Conservation (phyloP, 2,888 invertebrate genomes). For the Brachyptera putata region DNA sequence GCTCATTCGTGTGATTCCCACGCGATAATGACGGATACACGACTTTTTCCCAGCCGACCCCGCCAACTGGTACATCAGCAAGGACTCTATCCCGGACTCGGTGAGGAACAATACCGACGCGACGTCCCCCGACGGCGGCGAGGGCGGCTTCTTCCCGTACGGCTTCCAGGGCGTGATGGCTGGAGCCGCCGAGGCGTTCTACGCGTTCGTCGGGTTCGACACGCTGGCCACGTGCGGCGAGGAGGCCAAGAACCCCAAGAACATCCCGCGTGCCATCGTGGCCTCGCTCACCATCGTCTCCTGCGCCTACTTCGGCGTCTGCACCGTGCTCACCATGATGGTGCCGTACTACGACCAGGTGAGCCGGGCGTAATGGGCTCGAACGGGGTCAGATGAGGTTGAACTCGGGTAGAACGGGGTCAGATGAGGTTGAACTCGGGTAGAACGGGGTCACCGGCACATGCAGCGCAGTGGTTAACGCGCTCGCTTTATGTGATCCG, state of each 20-base stretch:
- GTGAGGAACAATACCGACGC: conserved; percentile 42
- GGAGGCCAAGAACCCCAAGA: conserved; percentile 92
- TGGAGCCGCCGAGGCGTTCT: conserved; percentile 71
- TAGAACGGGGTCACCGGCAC: too few relatives aligned
- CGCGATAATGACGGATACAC: too few relatives aligned
- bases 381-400: too few relatives aligned
- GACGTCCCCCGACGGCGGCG: conserved; percentile 52
- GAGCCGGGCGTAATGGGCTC: too few relatives aligned
- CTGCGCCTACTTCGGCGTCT: conserved; percentile 84
- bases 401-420: too few relatives aligned
- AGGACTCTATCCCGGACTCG: conserved; percentile 53
- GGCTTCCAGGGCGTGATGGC: conserved; percentile 84
- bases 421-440: too few relatives aligned
- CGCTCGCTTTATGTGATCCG: too few relatives aligned
- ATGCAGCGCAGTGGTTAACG: too few relatives aligned
- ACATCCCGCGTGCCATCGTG: conserved; percentile 88
- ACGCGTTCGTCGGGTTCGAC: conserved; percentile 95
- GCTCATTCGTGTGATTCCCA: too few relatives aligned
- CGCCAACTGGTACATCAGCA: conserved; percentile 72
- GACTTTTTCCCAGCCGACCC: conserved; percentile 57
- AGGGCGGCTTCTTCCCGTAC: conserved; percentile 89
- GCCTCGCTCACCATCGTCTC: conserved; percentile 80
- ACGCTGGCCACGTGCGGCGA: conserved; percentile 84
- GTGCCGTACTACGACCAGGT: conserved; percentile 86
- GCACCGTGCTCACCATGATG: conserved; percentile 91